phyloP scores from a whole-genome alignment of 2,113 vertebrate species.

The Centropristis striata region DNA sequence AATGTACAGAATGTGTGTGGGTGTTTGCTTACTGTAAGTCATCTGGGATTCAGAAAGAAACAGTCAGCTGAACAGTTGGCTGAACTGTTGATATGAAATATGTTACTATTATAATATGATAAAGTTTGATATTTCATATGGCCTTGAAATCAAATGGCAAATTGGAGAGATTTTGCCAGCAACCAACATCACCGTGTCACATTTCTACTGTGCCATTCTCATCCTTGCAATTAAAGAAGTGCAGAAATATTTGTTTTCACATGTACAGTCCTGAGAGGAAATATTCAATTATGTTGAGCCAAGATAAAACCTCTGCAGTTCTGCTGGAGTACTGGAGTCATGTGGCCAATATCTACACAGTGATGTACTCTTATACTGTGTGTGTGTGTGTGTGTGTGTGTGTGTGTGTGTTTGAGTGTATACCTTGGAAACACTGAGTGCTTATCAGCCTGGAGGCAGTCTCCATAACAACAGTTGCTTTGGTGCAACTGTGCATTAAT shows the following conservation, averaged over 20 bases:
- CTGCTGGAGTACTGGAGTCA: slow-evolving; percentile 26
- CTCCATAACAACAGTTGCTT: slow-evolving; percentile 64
- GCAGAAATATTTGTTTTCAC: neutral
- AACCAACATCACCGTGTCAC: neutral
- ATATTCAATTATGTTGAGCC: slow-evolving; percentile 21
- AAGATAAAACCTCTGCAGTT: slow-evolving; percentile 7
- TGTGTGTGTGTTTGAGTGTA: slow-evolving; percentile 9
- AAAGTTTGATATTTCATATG: neutral
- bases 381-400: slow-evolving; percentile 15
- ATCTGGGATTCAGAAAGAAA: neutral
- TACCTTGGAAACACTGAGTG: slow-evolving; percentile 6
- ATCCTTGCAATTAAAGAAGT: neutral
- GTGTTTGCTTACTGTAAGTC: slow-evolving; percentile 19
- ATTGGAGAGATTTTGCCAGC: neutral
- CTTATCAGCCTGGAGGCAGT: slow-evolving; percentile 48
- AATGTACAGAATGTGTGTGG: slow-evolving; percentile 20
- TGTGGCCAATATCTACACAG: slow-evolving; percentile 12
- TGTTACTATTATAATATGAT: neutral
- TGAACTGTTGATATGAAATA: slow-evolving; percentile 33
- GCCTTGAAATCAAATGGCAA: neutral
- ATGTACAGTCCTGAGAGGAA: slow-evolving; percentile 18
- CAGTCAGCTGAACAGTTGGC: neutral
- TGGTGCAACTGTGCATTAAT: slow-evolving; percentile 37
- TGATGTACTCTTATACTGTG: neutral
- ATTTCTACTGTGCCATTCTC: neutral